Base-by-base conservation (phyloP, 30 jellyfish, hydroid and myxozoan species). In the Clytia hemisphaerica region DNA sequence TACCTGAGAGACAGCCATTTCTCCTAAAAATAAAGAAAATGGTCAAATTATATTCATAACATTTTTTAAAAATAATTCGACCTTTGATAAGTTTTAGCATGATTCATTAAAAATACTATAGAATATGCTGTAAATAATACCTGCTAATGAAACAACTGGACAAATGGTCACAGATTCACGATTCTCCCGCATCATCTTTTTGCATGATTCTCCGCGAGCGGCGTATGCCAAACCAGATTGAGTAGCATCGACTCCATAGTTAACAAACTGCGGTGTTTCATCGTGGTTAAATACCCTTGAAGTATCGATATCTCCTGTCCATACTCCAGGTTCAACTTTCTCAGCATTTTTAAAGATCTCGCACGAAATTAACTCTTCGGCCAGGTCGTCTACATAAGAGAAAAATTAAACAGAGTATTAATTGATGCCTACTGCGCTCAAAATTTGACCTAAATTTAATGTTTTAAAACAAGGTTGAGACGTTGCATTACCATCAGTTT, bases 1-100 rank as follows among this genome's bases (percentile, higher is more conserved):
- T 22, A 58, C 71, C 30, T 58, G 71, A 22, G 71, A 58, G 30
- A 58, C 37, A n/a, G n/a, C n/a, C n/a, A n/a, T n/a, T n/a, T n/a
- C n/a, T n/a, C n/a, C n/a, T n/a, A n/a, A n/a, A n/a, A n/a, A 53
- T 21, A 53, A 53, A 53, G 7, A 7, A 10, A 53, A n/a, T n/a
- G n/a, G n/a, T n/a, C n/a, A n/a, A n/a, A n/a, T n/a, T n/a, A n/a
- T n/a, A n/a, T n/a, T n/a, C n/a, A n/a, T n/a, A n/a, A n/a, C n/a
- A n/a, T n/a, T n/a, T n/a, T n/a, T n/a, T n/a, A n/a, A n/a, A n/a
- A n/a, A n/a, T n/a, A n/a, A n/a, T n/a, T n/a, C n/a, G n/a, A n/a
- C n/a, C n/a, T n/a, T n/a, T n/a, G n/a, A n/a, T n/a, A n/a, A n/a
- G n/a, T n/a, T n/a, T n/a, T n/a, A n/a, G n/a, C n/a, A n/a, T n/a